These are phyloP conservation scores for Drosophila rubida DNA, from an alignment of 2,888 invertebrate species.

Conservation along the genomic window DNA sequence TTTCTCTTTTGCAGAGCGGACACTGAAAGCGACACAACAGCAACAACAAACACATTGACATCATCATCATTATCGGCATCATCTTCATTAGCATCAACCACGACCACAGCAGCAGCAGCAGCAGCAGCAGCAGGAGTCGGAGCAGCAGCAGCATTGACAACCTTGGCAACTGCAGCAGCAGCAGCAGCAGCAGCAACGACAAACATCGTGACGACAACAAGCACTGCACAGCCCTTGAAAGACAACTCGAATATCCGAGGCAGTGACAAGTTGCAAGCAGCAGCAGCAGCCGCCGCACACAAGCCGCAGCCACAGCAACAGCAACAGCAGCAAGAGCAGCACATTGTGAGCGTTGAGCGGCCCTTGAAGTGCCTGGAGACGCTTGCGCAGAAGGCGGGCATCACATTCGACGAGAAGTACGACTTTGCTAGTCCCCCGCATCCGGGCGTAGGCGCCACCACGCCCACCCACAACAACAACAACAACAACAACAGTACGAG, in stretches of 20 bases:
- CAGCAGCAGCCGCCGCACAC: conserved; percentile 15
- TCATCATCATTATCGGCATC: conserved; percentile 26
- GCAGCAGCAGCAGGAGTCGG: conserved; percentile 25
- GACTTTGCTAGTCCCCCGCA: conserved; percentile 87
- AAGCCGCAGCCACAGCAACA: conserved; percentile 68
- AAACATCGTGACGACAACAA: conserved; percentile 51
- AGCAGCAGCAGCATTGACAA: conserved; percentile 33
- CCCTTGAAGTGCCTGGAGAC: conserved; percentile 90
- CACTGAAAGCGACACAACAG: conserved; percentile 76
- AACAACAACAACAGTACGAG: conserved; percentile 36
- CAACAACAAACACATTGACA: conserved; percentile 55
- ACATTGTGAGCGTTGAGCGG: conserved; percentile 80
- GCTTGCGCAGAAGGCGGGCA: conserved; percentile 90
- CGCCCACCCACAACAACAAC: conserved; percentile 39
- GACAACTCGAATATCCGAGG: conserved; percentile 84
- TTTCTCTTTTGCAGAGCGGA: conserved; percentile 72
- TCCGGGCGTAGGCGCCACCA: conserved; percentile 57
- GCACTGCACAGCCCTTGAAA: conserved; percentile 80
- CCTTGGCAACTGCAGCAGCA: conserved; percentile 56
- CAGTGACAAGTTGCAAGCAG: conserved; percentile 82
- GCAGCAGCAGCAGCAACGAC: conserved; percentile 26
- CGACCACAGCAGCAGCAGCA: conserved; percentile 32
- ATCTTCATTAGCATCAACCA: conserved; percentile 43
- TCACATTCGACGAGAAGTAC: conserved; percentile 91
- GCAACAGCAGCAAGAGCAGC: conserved; percentile 47